Evolutionary conservation across 2,113 vertebrate species (phyloP), one percentile per base, ranked within the genome.

Genomic region (Daphoenositta chrysoptera): DNA sequence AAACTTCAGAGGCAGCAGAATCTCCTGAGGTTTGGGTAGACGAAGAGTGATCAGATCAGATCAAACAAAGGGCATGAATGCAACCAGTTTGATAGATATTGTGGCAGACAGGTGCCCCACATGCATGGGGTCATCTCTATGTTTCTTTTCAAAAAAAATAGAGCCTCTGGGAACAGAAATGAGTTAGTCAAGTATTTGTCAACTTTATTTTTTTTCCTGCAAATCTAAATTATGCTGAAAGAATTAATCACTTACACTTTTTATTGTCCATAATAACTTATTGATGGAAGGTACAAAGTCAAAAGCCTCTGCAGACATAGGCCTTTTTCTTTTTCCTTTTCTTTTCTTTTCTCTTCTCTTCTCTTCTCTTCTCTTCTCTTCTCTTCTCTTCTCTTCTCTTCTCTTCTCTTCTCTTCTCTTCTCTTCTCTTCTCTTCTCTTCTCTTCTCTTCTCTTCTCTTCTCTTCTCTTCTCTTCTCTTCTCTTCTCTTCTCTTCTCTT

Each of bases 31-130:
- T 61, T 39, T 45, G 8, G 15, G 14, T 7, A 61, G 18, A 60
- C 4, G 60, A 44, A 60, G 37, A 60, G 5, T 28, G 42, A 37
- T 44, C 28, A 37, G 31, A 58, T 44, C 40, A 64, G 10, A 57
- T n/a, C 11, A 44, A 69, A 19, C 3, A 23, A 12, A 37, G 8
- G 4, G 15, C 19, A 37, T 44, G 27, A 44, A 44, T 15, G 11
- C 5, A 44, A 44, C 17, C 11, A 11, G 6, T 51, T 42, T 44
- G 11, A 44, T 19, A 23, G 33, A 23, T 77, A 33, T 5, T 44
- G 15, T 33, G 15, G 33, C 0, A 6, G 60, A 18, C 14, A 37
- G 1, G 1, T 10, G 11, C 4, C 14, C 11, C 37, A 51, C 11
- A 60, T 6, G 16, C 23, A 27, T 3, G 31, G 31, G 27, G 21